Percentiles rank a stretch among this genome's conserved stretches.
phyloP scores from a whole-genome alignment of 2,888 invertebrate genomes.

The Aphidoletes aphidimyza region DNA sequence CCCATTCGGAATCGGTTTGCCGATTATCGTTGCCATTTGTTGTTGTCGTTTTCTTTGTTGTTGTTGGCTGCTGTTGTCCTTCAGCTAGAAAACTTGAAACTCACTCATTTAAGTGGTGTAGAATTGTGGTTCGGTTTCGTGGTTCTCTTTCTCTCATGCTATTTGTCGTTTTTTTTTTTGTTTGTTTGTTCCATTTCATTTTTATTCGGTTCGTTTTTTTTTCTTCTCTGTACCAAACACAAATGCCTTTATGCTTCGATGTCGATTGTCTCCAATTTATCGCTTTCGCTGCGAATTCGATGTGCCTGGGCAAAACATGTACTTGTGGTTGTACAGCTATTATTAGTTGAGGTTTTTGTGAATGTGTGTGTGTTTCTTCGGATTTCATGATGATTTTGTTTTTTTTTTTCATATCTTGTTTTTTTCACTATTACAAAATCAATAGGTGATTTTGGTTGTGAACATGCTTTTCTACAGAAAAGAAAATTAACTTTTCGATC shows the following conservation, averaged over 20 bases:
- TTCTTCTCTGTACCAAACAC: too few relatives aligned
- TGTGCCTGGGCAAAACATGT: neutral
- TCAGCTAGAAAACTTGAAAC: slow-evolving; percentile 32
- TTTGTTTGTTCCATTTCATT: neutral
- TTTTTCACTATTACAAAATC: neutral
- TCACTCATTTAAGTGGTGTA: slow-evolving; percentile 38
- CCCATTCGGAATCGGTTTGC: slow-evolving; percentile 19
- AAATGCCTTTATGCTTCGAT: neutral
- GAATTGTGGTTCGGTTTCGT: neutral
- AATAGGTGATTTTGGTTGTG: slow-evolving; percentile 51
- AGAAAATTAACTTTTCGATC: neutral
- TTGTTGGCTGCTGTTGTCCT: neutral
- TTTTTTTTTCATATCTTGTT: neutral
- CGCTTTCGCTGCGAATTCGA: neutral
- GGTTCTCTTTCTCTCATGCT: neutral
- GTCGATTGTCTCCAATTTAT: slow-evolving; percentile 43
- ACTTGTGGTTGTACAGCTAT: slow-evolving; percentile 12
- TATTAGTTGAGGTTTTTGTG: slow-evolving; percentile 51
- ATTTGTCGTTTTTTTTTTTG: neutral
- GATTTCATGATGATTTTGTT: neutral
- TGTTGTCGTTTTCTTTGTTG: slow-evolving; percentile 16
- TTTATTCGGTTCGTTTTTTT: too few relatives aligned
- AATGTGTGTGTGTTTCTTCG: slow-evolving; percentile 1
- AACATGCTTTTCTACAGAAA: too few relatives aligned
- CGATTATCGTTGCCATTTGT: neutral